A percentile compares a stretch with the other conserved stretches of the same genome.
These are phyloP conservation scores for Calameuta pallipes DNA, from an alignment of 2,888 invertebrate genomes.

Conservation along the genomic window DNA sequence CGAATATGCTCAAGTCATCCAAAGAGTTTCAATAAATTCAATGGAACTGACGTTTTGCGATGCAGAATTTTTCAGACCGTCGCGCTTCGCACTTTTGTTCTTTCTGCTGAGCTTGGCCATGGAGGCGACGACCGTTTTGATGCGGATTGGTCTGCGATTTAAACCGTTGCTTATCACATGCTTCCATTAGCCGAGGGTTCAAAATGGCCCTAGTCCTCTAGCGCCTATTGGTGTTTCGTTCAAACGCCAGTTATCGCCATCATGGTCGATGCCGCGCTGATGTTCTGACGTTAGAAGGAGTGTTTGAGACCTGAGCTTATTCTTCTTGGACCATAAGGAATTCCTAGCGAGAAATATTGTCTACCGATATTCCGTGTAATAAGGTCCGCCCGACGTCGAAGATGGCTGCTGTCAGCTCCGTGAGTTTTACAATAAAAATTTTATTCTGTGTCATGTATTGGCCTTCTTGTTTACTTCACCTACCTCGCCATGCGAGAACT, in stretches of 20 bases:
- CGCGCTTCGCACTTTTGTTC: neutral
- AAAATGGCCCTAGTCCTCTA: conserved; percentile 41
- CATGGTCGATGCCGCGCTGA: conserved; percentile 48
- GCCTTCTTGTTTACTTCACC: conserved; percentile 35
- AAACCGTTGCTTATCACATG: neutral
- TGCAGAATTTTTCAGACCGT: neutral
- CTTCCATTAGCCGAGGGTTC: conserved; percentile 50
- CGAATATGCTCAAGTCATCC: neutral
- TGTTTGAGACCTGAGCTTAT: neutral
- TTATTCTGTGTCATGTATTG: neutral
- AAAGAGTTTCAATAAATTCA: neutral
- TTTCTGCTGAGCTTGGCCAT: neutral
- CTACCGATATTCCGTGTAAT: neutral
- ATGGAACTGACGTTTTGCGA: neutral
- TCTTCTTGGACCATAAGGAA: neutral
- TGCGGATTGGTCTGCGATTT: neutral
- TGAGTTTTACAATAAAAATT: conserved; percentile 36
- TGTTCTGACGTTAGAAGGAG: conserved; percentile 57
- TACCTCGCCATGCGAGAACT: neutral
- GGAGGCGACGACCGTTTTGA: neutral
- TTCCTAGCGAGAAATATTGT: neutral
- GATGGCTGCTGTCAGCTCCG: conserved; percentile 58
- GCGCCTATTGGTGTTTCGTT: neutral
- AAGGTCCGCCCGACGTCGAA: conserved; percentile 9
- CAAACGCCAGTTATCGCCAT: conserved; percentile 53